Conservation (phyloP, 2,113 vertebrate genomes). For the Coptodon bakossiorum region DNA sequence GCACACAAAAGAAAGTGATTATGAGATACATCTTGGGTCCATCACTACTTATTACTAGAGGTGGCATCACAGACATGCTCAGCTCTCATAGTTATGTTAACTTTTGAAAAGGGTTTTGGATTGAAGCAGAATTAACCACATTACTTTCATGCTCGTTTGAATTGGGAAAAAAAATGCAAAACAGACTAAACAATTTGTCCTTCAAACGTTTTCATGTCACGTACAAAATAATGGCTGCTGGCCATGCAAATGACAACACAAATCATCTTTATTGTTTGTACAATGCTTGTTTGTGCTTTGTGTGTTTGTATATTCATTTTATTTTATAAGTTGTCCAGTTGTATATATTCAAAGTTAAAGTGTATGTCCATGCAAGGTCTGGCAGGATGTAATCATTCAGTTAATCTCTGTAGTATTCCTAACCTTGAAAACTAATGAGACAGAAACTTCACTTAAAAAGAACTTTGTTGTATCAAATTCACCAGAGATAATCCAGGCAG, state of each 20-base stretch:
- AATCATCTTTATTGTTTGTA: not conserved
- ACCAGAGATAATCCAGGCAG: not conserved
- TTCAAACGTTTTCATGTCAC: not conserved
- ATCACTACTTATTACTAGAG: not conserved
- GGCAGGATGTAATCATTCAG: not conserved
- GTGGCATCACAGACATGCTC: not conserved
- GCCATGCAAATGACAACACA: not conserved
- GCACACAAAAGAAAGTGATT: not conserved
- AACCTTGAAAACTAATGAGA: rapidly evolving
- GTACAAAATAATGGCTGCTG: not conserved
- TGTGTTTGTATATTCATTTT: not conserved
- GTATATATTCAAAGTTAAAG: not conserved
- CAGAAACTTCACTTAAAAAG: not conserved
- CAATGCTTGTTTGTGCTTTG: not conserved
- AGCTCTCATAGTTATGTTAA: not conserved
- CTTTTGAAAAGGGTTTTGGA: not conserved
- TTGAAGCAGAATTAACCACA: not conserved
- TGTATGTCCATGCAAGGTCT: not conserved
- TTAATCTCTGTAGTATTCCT: not conserved
- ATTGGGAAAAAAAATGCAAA: not conserved
- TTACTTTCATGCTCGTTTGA: not conserved
- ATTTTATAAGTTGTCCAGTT: not conserved
- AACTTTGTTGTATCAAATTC: not conserved
- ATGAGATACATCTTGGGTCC: not conserved
- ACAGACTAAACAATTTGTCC: not conserved